Evolutionary conservation across 2,888 invertebrate genomes (phyloP).

Genomic region (Enoplolaimus lenunculus): DNA sequence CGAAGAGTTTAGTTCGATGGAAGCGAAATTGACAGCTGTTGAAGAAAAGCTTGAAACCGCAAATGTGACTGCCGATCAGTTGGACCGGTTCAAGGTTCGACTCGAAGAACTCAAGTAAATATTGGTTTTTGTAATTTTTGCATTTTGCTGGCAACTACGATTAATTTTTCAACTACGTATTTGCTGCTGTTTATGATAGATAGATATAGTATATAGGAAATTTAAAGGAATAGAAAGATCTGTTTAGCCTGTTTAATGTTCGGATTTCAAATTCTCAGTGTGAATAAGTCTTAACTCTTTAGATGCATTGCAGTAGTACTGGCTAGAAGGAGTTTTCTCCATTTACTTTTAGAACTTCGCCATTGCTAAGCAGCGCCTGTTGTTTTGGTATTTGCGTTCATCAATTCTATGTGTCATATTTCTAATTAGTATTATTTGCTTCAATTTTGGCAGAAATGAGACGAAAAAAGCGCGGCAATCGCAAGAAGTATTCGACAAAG

Average conservation of each 20-base stretch:
- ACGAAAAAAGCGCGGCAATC: background rate
- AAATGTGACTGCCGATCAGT: constrained; percentile 49
- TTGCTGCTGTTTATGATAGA: background rate
- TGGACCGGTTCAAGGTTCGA: constrained; percentile 45
- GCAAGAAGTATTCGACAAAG: constrained; percentile 23
- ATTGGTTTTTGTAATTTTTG: constrained; percentile 3
- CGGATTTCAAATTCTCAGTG: no score
- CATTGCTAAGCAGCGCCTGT: no score
- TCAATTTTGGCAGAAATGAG: constrained; percentile 2
- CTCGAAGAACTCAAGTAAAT: constrained; percentile 46
- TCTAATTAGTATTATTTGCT: no score
- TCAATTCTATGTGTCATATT: no score
- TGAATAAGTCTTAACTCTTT: no score
- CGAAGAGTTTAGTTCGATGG: constrained; percentile 80
- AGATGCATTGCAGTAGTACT: no score
- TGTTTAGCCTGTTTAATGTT: no score
- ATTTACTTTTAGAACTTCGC: no score
- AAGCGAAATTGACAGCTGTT: constrained; percentile 63
- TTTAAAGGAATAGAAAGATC: no score
- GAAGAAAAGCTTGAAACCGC: constrained; percentile 66
- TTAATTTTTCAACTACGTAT: background rate
- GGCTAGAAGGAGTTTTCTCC: no score
- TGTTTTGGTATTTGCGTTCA: no score
- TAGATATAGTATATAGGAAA: no score
- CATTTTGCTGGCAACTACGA: background rate